Percentiles rank a stretch among this genome's conserved stretches.
Conservation (phyloP, 2,888 invertebrate genomes). For the Cephalotes varians region DNA sequence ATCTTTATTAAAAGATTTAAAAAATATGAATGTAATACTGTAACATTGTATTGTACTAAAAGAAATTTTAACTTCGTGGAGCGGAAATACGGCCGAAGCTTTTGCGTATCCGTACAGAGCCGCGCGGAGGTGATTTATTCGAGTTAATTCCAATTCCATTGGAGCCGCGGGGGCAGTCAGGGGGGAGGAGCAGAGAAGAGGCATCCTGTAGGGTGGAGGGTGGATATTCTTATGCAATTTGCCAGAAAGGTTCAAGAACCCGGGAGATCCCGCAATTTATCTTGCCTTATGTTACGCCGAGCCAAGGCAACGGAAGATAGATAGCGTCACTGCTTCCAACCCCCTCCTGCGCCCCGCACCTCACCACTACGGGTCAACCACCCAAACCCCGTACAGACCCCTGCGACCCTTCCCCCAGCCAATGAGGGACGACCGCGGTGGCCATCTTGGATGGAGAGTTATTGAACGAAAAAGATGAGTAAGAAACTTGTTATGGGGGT, state of each 20-base stretch:
- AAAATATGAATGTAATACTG: slow-evolving; percentile 38
- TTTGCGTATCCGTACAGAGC: slow-evolving; percentile 77
- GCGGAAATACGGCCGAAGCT: slow-evolving; percentile 71
- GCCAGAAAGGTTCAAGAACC: slow-evolving; percentile 86
- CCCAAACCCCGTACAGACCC: slow-evolving; percentile 78
- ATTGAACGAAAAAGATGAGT: slow-evolving; percentile 86
- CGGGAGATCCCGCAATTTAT: slow-evolving; percentile 86
- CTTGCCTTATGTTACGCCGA: slow-evolving; percentile 86
- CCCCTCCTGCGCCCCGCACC: slow-evolving; percentile 74
- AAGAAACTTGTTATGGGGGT: slow-evolving; percentile 86
- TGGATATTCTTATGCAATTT: slow-evolving; percentile 86
- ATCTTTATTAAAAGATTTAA: neutral
- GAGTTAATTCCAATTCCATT: slow-evolving; percentile 86
- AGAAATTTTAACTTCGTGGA: slow-evolving; percentile 82
- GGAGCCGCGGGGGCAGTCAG: slow-evolving; percentile 82
- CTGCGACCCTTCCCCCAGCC: slow-evolving; percentile 85
- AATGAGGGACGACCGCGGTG: slow-evolving; percentile 86
- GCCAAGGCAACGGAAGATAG: slow-evolving; percentile 86
- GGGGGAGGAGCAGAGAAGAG: slow-evolving; percentile 64
- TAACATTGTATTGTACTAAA: slow-evolving; percentile 76
- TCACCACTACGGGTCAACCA: slow-evolving; percentile 78
- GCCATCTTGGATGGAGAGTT: slow-evolving; percentile 86
- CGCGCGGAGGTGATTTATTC: slow-evolving; percentile 84
- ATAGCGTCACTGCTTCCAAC: slow-evolving; percentile 86
- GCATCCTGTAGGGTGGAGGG: slow-evolving; percentile 75